Conservation (phyloP, 2,113 vertebrate species). For the Cervus canadensis region DNA sequence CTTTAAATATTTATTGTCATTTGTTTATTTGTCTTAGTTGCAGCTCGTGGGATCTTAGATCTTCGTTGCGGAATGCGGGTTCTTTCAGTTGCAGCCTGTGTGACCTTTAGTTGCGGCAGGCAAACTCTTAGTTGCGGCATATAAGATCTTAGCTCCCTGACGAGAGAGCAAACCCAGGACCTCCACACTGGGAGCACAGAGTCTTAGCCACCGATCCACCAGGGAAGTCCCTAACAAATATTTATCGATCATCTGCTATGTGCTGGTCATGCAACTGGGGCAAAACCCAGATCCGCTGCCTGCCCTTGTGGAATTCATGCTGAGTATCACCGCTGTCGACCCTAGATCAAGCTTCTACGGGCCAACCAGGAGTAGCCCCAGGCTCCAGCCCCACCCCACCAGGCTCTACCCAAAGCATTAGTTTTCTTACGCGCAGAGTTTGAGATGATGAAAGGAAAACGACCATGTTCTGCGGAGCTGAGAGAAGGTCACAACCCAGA, state of each 20-base stretch:
- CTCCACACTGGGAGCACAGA: background rate
- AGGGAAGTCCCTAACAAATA: background rate
- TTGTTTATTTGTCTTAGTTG: background rate
- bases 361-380: fast-evolving
- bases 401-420: fast-evolving
- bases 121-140: background rate
- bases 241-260: too few relatives aligned
- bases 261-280: fast-evolving
- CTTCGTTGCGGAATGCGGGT: fast-evolving
- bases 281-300: background rate
- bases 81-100: background rate
- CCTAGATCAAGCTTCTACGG: fast-evolving
- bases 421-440: fast-evolving
- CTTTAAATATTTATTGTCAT: background rate
- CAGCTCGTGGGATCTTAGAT: background rate
- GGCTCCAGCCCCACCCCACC: fast-evolving
- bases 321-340: fast-evolving
- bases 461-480: fast-evolving
- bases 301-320: fast-evolving
- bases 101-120: fast-evolving
- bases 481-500: background rate
- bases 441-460: background rate
- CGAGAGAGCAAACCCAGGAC: background rate
- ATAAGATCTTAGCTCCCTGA: background rate
- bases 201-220: background rate